phyloP scores from a whole-genome alignment of 2,113 vertebrate species.

The Triplophysa siluroides region DNA sequence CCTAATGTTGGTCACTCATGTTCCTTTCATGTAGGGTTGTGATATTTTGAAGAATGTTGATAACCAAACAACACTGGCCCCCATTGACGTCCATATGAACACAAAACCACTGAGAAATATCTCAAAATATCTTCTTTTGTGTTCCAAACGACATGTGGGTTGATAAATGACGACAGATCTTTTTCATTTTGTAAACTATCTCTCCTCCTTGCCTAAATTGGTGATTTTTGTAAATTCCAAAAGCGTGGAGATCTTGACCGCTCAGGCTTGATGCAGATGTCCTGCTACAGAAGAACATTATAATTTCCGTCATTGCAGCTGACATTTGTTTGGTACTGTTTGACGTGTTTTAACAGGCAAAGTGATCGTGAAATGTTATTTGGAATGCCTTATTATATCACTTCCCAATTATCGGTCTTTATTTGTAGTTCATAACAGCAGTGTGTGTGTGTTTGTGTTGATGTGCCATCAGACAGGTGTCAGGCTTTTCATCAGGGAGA shows the following conservation, averaged over 20 bases:
- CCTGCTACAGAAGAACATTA: neutral
- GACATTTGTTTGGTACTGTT: neutral
- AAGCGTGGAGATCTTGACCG: neutral
- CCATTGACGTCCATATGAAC: too few species aligned
- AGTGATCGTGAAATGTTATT: slow-evolving; percentile 20
- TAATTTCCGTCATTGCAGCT: neutral
- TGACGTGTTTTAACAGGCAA: neutral
- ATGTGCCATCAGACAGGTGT: slow-evolving; percentile 46
- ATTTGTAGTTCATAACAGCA: neutral
- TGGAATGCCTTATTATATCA: slow-evolving; percentile 19
- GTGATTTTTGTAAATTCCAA: neutral
- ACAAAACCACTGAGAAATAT: too few species aligned
- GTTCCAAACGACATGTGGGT: too few species aligned
- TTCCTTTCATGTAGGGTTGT: neutral
- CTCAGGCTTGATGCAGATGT: neutral
- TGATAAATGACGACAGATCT: too few species aligned
- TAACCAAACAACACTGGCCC: too few species aligned
- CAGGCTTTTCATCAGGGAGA: slow-evolving; percentile 22
- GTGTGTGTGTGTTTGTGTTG: slow-evolving; percentile 6
- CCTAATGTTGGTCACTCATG: neutral
- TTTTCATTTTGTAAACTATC: neutral
- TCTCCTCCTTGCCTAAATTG: neutral
- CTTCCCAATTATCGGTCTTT: slow-evolving; percentile 23
- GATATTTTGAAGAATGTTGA: too few species aligned
- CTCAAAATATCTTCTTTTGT: too few species aligned